Evolutionary conservation across 2,888 invertebrate genomes (phyloP), one percentile per base, ranked within the genome.

Genomic region (Leuctra nigra): DNA sequence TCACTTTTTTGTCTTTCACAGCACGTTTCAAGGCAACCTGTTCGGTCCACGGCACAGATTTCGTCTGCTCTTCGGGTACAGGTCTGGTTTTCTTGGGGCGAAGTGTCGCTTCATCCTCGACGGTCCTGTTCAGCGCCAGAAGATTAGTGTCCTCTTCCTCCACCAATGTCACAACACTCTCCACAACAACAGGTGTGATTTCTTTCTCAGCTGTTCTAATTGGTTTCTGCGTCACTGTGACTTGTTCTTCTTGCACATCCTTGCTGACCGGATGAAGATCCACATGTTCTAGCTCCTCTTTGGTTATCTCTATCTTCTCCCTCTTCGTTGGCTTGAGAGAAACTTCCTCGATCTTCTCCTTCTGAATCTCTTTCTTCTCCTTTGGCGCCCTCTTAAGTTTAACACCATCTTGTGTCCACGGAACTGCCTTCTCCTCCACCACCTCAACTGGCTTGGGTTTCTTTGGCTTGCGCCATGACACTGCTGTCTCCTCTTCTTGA

Each of bases 271-370:
- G 57, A 33, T 57, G 59, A 20, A 61, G 24, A 36, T 60, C 48
- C 25, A 60, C 56, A 33, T 33, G 44, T 18, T 61, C 57, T 2
- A 57, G 22, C 33, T 20, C 36, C 25, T 62, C 62, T 39, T 25
- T 55, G 11, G 46, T 13, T 36, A 46, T 33, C 13, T 57, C 50
- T 41, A 52, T 56, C n/a, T 38, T 22, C 36, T 18, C 41, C 6
- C 56, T 47, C 35, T 59, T 47, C 1, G 46, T 53, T 24, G 62
- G 81, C 63, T 79, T 75, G 62, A 83, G 66, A 64, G 77, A 75
- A n/a, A 83, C 75, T 46, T 68, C 66, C 63, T 75, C 73, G 6
- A 73, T 38, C 7, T 64, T 68, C 63, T 76, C 74, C 58, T 70
- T 72, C 1, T 64, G 66, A 16, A 72, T 64, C 59, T 72, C 69